Evolutionary conservation across 2,888 invertebrate genomes (phyloP).

Genomic region (Lithosia quadra): DNA sequence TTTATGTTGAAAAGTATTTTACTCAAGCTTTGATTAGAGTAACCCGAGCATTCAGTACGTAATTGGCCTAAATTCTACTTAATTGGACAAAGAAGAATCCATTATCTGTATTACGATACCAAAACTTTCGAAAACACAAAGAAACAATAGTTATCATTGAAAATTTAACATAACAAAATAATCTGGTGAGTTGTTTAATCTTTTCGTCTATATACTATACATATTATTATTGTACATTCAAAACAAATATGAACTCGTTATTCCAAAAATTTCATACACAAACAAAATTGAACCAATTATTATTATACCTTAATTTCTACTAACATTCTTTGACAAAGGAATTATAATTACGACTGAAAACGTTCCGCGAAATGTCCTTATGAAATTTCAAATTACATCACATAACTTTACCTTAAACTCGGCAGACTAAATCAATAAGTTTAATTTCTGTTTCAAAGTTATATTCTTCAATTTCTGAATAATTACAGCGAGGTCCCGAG

Average conservation of each 20-base stretch:
- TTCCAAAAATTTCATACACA: constrained; percentile 12
- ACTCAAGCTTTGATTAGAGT: constrained; percentile 10
- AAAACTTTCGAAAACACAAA: not conserved
- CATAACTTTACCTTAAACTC: constrained; percentile 53
- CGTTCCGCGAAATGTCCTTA: constrained; percentile 53
- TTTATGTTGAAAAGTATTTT: constrained; percentile 16
- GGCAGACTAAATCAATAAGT: constrained; percentile 57
- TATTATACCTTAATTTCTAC: constrained; percentile 40
- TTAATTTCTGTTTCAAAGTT: constrained; percentile 52
- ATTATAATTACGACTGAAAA: constrained; percentile 51
- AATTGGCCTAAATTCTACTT: constrained; percentile 13
- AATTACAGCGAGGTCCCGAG: constrained; percentile 46
- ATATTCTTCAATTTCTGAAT: constrained; percentile 55
- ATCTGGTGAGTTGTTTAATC: not conserved
- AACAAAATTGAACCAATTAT: constrained; percentile 37
- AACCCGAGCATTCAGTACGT: constrained; percentile 7
- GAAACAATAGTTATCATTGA: not conserved
- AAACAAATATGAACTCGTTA: constrained; percentile 11
- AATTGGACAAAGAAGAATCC: constrained; percentile 4
- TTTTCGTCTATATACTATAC: not conserved
- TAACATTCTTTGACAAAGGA: constrained; percentile 49
- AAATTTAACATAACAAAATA: not conserved
- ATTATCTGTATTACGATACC: not conserved
- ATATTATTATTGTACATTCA: not conserved
- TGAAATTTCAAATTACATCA: constrained; percentile 60